Base-by-base conservation (phyloP, 2,113 vertebrate species). In the Oncorhynchus gorbuscha region DNA sequence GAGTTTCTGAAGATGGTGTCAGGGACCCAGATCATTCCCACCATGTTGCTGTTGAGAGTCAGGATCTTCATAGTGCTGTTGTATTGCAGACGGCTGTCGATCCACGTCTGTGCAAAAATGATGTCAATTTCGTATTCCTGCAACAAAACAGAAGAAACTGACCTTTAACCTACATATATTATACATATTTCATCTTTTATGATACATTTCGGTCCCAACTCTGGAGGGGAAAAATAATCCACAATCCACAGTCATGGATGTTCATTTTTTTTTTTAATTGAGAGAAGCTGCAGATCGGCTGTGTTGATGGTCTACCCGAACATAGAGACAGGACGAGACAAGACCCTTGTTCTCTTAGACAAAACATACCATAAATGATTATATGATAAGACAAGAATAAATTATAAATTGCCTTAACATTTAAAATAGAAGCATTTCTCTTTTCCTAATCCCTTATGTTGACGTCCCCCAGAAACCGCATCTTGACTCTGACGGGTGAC, bases 101-200 rank as follows among this genome's bases (percentile, higher is more conserved):
- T 96, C 97, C 97, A 99, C 0, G 96, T 96, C 91, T 99, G 97
- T 74, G 97, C 96, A 84, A 99, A 99, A 92, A 99, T 99, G 51
- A 99, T 97, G 88, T 99, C 97, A 86, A 99, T 99, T 93, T 98
- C 96, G 92, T 99, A 99, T 88, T 99, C 97, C 97, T 99, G 93
- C 28, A 88, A 89, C 55, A 77, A 86, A 75, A 72, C 64, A 59
- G 69, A 13, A 78, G 24, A 78, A 70, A 3, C 1, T 7, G 2
- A 39, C 51, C 51, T 55, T 16, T 55, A 55, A 55, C 3, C 5
- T 55, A 12, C 62, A 12, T 24, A 26, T 28, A 26, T 14, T 26
- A 65, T 26, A 65, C 22, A 65, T 26, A 24, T 26, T 24, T 24
- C 22, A 65, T 65, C 1, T 18, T 55, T 18, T 5, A 55, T 18